Evolutionary conservation across 2,797 vertebrate species (phyloP).

Genomic region (Macrochelys suwanniensis): DNA sequence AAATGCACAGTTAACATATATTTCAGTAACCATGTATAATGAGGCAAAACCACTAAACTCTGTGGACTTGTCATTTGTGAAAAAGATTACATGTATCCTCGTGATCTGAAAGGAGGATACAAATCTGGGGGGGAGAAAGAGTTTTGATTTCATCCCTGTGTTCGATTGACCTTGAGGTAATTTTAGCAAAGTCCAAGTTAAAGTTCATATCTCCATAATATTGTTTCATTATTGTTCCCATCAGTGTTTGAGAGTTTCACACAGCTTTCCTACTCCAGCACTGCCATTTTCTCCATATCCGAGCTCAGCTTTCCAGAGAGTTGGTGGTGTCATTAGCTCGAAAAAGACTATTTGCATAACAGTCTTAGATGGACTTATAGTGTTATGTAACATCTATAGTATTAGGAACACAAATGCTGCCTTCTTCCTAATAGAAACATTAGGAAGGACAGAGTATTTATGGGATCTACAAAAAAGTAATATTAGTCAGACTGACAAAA

Average conservation of each 20-base stretch:
- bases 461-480: background rate
- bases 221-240: background rate
- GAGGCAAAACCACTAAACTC: background rate
- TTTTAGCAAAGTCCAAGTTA: background rate
- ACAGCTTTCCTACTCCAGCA: background rate
- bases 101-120: background rate
- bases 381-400: constrained; percentile 29
- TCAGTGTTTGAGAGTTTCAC: background rate
- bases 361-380: constrained; percentile 26
- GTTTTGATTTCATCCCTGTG: background rate
- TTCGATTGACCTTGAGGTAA: background rate
- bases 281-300: background rate
- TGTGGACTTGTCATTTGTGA: background rate
- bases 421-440: background rate
- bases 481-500: background rate
- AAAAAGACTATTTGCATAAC: constrained; percentile 51
- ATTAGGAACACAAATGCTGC: constrained; percentile 9
- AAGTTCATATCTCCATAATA: background rate
- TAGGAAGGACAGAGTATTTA: background rate
- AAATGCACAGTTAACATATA: background rate
- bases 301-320: constrained; percentile 24
- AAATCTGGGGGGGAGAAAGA: background rate
- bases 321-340: constrained; percentile 4
- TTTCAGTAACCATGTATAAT: background rate
- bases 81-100: background rate